phyloP scores from a whole-genome alignment of 2,113 vertebrate genomes.

The Holacanthus passer region DNA sequence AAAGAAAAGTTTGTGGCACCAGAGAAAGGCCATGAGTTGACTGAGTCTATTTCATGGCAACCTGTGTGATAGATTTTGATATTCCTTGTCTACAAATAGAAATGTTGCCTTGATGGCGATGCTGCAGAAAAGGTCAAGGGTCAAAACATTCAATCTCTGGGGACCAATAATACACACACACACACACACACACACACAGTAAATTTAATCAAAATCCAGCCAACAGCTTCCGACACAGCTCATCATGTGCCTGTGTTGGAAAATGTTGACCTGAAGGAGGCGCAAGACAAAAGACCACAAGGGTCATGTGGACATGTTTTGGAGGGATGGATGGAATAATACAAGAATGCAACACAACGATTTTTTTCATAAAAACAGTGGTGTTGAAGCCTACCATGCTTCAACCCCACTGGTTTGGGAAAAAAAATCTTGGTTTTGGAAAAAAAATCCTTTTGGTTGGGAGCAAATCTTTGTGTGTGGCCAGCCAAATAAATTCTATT shows the following conservation, averaged over 20 bases:
- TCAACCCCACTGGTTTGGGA: background rate
- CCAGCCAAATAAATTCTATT: conserved; percentile 12
- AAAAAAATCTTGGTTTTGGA: background rate
- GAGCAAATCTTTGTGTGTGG: conserved; percentile 22
- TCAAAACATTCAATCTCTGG: conserved; percentile 29
- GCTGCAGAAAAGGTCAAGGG: conserved; percentile 4
- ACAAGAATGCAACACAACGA: background rate
- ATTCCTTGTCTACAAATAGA: conserved; percentile 8
- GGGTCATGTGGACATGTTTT: background rate
- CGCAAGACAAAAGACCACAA: conserved; percentile 7
- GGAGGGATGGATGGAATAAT: background rate
- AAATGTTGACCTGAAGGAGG: conserved; percentile 24
- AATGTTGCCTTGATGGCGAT: conserved; percentile 3
- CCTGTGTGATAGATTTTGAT: conserved; percentile 17
- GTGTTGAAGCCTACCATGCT: background rate
- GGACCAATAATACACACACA: conserved; percentile 25
- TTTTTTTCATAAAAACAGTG: no score
- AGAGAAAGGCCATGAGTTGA: background rate
- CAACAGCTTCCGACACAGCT: conserved; percentile 6
- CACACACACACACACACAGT: no score
- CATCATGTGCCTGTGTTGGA: conserved; percentile 14
- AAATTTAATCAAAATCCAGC: conserved; percentile 30
- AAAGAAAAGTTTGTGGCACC: background rate
- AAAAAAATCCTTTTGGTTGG: background rate
- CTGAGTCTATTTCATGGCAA: background rate